These are phyloP conservation scores for Nomada lathburiana DNA, from an alignment of 2,888 invertebrate species.

Conservation along the genomic window DNA sequence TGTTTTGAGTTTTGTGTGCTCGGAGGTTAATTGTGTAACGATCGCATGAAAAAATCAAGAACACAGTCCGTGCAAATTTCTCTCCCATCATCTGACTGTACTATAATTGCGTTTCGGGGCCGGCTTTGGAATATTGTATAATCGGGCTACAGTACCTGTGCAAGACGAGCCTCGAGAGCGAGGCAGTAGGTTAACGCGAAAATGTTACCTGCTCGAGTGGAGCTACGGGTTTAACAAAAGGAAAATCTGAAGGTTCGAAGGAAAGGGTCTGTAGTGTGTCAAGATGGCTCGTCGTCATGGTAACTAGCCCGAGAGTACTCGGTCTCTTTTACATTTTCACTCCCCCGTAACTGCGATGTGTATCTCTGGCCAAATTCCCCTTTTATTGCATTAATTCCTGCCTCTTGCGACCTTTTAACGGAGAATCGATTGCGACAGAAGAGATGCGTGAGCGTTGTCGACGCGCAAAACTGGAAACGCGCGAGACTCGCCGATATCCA, in stretches of 20 bases:
- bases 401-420: constrained; percentile 15
- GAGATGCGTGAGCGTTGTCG: constrained; percentile 23
- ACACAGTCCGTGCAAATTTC: not conserved
- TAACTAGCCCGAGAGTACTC: constrained; percentile 71
- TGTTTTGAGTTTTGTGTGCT: not conserved
- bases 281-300: constrained; percentile 83
- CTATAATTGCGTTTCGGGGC: not conserved
- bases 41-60: no score
- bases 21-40: not conserved
- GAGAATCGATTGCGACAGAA: constrained; percentile 25
- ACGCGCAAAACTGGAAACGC: constrained; percentile 15
- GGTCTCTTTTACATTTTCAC: constrained; percentile 62
- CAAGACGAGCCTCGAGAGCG: constrained; percentile 2
- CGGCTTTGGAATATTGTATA: not conserved
- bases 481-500: constrained; percentile 15
- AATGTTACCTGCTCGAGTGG: constrained; percentile 48
- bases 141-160: no score
- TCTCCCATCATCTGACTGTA: not conserved
- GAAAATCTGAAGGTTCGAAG: constrained; percentile 45
- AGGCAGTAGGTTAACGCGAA: constrained; percentile 43
- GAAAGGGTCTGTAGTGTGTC: constrained; percentile 74
- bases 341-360: constrained; percentile 32
- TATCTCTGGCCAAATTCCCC: constrained; percentile 28
- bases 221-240: constrained; percentile 29
- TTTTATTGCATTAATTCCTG: constrained; percentile 16